A percentile compares a stretch with the other conserved stretches of the same genome.
Conservation (phyloP, 1,140 invertebrate species). For the Zaprionus inermis region DNA sequence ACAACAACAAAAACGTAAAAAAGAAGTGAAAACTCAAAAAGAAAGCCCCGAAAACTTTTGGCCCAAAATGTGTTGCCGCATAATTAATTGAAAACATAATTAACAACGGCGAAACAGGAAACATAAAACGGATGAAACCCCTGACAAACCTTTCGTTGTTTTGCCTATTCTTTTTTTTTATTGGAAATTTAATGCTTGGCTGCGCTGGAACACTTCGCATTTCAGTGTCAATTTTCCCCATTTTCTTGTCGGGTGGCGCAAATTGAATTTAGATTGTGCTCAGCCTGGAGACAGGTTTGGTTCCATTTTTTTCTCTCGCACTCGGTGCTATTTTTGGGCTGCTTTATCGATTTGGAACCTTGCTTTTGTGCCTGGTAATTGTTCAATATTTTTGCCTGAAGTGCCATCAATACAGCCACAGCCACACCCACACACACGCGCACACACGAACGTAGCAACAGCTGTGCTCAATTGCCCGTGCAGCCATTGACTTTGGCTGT, state of each 20-base stretch:
- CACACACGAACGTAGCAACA: constrained; percentile 42
- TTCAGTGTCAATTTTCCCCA: constrained; percentile 58
- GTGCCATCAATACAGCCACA: constrained; percentile 27
- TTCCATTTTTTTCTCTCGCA: not conserved
- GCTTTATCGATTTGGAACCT: constrained; percentile 63
- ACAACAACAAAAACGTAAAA: not conserved
- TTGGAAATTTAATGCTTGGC: constrained; percentile 45
- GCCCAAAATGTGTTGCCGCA: constrained; percentile 66
- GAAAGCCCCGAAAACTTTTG: constrained; percentile 38
- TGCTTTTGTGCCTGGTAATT: constrained; percentile 54
- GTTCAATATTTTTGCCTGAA: constrained; percentile 38
- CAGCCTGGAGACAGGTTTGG: constrained; percentile 12
- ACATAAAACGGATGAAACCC: not conserved
- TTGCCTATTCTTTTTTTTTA: constrained; percentile 19
- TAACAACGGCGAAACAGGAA: constrained; percentile 46
- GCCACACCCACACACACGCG: constrained; percentile 5
- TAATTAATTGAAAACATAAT: constrained; percentile 83
- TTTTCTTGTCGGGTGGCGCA: constrained; percentile 29
- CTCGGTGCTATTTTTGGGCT: constrained; percentile 40
- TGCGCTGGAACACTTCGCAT: constrained; percentile 23
- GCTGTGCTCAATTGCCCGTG: constrained; percentile 75
- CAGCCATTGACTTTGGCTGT: constrained; percentile 61
- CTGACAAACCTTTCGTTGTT: constrained; percentile 23
- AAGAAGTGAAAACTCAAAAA: constrained; percentile 16
- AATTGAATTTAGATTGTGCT: constrained; percentile 42